Evolutionary conservation across 1,140 invertebrate species (phyloP).

Genomic region (Ruditapes philippinarum): DNA sequence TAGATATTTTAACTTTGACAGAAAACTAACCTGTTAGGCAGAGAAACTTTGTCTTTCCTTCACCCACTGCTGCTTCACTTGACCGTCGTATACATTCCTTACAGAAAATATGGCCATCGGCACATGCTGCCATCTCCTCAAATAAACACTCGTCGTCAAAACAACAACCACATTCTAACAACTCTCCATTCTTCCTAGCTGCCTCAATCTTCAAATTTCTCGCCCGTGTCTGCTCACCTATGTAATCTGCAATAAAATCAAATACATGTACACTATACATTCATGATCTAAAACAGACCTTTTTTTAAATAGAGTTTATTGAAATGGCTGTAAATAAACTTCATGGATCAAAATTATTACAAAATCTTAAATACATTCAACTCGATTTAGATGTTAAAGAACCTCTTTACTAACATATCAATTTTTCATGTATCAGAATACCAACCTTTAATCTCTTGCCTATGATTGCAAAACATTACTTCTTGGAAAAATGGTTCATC

Average conservation of each 20-base stretch:
- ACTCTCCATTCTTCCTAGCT: constrained; percentile 83
- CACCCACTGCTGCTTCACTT: constrained; percentile 88
- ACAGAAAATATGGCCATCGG: constrained; percentile 89
- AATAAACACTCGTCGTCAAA: constrained; percentile 89
- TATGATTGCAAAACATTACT: constrained; percentile 88
- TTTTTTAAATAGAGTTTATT: too few relatives aligned
- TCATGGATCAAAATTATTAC: too few relatives aligned
- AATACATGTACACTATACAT: too few relatives aligned
- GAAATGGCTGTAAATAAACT: too few relatives aligned
- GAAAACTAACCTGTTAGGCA: constrained; percentile 86
- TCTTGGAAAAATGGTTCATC: constrained; percentile 86
- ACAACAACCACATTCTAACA: constrained; percentile 89
- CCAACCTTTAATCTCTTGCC: constrained; percentile 86
- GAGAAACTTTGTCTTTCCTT: constrained; percentile 87
- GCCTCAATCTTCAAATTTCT: constrained; percentile 75
- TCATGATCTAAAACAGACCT: too few relatives aligned
- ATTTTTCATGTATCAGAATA: too few relatives aligned
- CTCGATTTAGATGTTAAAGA: too few relatives aligned
- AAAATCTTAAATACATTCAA: too few relatives aligned
- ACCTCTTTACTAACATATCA: too few relatives aligned
- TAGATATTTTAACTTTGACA: too few relatives aligned
- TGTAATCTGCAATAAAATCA: constrained; percentile 74
- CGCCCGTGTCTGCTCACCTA: constrained; percentile 65
- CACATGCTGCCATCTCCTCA: constrained; percentile 88
- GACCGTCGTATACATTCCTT: constrained; percentile 88